Percentiles rank a stretch among this genome's conserved stretches.
phyloP scores from a whole-genome alignment of 2,888 invertebrate genomes.

The Scaptomyza caliginosa region DNA sequence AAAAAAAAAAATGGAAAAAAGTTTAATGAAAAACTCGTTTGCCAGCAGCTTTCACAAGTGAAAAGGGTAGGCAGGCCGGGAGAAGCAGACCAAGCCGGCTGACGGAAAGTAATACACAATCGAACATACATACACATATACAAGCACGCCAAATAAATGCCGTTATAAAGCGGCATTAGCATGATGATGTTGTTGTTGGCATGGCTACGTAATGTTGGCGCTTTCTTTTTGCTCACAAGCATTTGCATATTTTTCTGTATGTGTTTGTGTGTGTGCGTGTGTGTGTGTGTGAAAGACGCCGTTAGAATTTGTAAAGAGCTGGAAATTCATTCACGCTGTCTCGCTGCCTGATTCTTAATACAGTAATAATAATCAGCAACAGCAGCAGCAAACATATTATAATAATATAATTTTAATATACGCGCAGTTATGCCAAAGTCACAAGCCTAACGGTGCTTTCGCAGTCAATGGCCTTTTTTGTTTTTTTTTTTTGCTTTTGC shows the following conservation, averaged over 20 bases:
- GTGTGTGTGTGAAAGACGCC: slow-evolving; percentile 53
- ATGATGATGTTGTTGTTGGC: slow-evolving; percentile 51
- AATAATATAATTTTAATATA: slow-evolving; percentile 66
- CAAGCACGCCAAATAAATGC: slow-evolving; percentile 32
- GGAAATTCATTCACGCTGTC: slow-evolving; percentile 66
- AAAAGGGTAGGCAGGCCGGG: slow-evolving; percentile 35
- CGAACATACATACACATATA: slow-evolving; percentile 11
- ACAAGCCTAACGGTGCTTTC: slow-evolving; percentile 52
- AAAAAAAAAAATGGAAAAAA: no score
- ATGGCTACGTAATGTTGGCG: slow-evolving; percentile 74
- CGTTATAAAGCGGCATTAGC: slow-evolving; percentile 67
- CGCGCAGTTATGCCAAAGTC: slow-evolving; percentile 63
- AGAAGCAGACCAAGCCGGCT: slow-evolving; percentile 49
- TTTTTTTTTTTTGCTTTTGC: slow-evolving; percentile 1
- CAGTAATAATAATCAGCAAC: slow-evolving; percentile 53
- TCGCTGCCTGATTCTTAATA: slow-evolving; percentile 40
- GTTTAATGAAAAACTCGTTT: slow-evolving; percentile 61
- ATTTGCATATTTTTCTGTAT: slow-evolving; percentile 37
- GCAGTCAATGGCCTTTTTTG: slow-evolving; percentile 54
- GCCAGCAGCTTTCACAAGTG: slow-evolving; percentile 71
- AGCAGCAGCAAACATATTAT: slow-evolving; percentile 34
- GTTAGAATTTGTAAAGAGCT: slow-evolving; percentile 71
- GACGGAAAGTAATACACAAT: slow-evolving; percentile 44
- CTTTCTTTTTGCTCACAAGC: slow-evolving; percentile 69
- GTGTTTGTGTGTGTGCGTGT: neutral